Percentiles rank a stretch among this genome's conserved stretches.
Evolutionary conservation across 2,113 vertebrate genomes (phyloP).

Genomic region (Cygnus buccinator): DNA sequence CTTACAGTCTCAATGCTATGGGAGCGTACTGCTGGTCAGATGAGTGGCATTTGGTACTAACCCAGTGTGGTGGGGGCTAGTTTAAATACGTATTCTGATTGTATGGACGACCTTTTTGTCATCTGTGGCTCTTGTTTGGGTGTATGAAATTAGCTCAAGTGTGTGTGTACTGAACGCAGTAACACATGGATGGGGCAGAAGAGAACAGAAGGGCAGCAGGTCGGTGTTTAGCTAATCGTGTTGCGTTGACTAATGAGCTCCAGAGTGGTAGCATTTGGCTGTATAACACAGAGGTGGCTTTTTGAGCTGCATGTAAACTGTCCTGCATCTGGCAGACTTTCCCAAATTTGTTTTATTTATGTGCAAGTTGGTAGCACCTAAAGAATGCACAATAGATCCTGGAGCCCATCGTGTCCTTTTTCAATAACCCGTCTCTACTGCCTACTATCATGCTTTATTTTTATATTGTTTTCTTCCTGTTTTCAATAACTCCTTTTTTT

Average conservation of each 20-base stretch:
- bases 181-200: background rate
- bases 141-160: background rate
- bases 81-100: background rate
- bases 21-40: background rate
- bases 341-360: background rate
- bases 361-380: background rate
- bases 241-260: background rate
- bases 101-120: background rate
- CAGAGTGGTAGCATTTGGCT: background rate
- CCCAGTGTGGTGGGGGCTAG: background rate
- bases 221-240: background rate
- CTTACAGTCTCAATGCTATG: background rate
- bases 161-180: background rate
- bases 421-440: background rate
- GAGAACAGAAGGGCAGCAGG: background rate
- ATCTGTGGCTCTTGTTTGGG: background rate
- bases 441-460: background rate
- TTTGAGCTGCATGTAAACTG: background rate
- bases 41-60: background rate
- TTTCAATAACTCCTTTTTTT: background rate
- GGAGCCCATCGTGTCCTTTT: background rate
- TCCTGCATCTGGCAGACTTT: background rate
- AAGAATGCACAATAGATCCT: background rate
- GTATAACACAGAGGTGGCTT: fast-evolving
- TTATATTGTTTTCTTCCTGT: background rate